These are phyloP conservation scores for Manis javanica DNA, from an alignment of 2,797 vertebrate genomes.

Conservation along the genomic window DNA sequence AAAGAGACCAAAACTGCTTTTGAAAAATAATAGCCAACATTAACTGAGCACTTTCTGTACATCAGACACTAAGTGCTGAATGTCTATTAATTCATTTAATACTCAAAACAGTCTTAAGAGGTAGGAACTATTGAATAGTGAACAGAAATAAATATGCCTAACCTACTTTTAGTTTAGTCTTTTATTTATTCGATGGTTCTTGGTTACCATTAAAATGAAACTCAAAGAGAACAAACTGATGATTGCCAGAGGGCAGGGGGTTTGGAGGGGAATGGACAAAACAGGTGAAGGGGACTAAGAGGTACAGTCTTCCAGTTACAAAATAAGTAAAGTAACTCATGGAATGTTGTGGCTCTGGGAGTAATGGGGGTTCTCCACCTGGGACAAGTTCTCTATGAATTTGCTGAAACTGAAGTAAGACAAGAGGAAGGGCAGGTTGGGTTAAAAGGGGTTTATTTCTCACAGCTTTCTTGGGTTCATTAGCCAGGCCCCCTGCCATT, in stretches of 20 bases:
- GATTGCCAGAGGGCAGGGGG: not conserved
- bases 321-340: not conserved
- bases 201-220: conserved; percentile 21
- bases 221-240: not conserved
- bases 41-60: conserved; percentile 42
- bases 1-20: conserved; percentile 71
- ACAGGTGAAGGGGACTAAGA: not conserved
- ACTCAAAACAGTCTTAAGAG: not conserved
- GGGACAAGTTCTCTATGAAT: too few species aligned
- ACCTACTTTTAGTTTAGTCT: not conserved
- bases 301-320: not conserved
- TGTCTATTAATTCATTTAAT: not conserved
- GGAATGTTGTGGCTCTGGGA: too few species aligned
- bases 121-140: not conserved
- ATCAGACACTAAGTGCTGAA: not conserved
- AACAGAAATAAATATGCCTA: conserved; percentile 20
- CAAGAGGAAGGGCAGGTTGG: too few species aligned
- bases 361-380: too few species aligned
- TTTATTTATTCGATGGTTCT: conserved; percentile 20
- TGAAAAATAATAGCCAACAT: conserved; percentile 64
- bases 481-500: too few species aligned
- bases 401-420: too few species aligned
- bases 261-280: not conserved
- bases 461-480: too few species aligned
- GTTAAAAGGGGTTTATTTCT: too few species aligned